Base-by-base conservation (phyloP, 2,113 vertebrate species). In the Syngnathus floridae region DNA sequence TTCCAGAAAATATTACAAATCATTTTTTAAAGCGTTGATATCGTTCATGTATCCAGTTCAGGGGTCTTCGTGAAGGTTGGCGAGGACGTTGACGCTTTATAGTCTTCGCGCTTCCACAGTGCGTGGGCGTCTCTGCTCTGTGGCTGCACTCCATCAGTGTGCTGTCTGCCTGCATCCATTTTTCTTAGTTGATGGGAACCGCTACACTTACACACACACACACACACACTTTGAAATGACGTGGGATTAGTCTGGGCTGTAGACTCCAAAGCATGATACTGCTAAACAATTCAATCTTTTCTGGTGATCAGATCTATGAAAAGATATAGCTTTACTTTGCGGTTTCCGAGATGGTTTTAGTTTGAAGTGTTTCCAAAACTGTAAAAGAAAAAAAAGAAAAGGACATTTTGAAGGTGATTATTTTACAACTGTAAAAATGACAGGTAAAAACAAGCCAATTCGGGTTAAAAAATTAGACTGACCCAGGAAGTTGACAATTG, bases 71-170 rank as follows among this genome's bases (percentile, higher is more conserved):
- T 59, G 1, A 13, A 56, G 31, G 17, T 10, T 12, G 59, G 16
- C 14, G n/a, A 70, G 38, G 64, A 1, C 1, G 51, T 19, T 66
- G 40, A 26, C 6, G 40, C 69, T 83, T 79, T 80, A 77, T 83
- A 80, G 66, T 62, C 40, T 43, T 7, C 16, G 12, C 2, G 10
- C 59, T 41, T 46, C 62, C 51, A 7, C 72, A 1, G 9, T 19
- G 64, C 57, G 72, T 71, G 82, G 77, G 83, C 79, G 84, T 79
- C 70, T 70, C 66, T 72, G 63, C 67, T 40, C 0, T 1, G 4
- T 22, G n/a, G n/a, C 11, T 21, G n/a, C n/a, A 41, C 21, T 61
- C 59, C 59, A 7, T 26, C 59, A 4, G 6, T 3, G 37, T 40
- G 57, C 26, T 31, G 40, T 41, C 54, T 16, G 21, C n/a, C 59